phyloP scores from a whole-genome alignment of 2,888 invertebrate genomes.

The Erebia ligea region DNA sequence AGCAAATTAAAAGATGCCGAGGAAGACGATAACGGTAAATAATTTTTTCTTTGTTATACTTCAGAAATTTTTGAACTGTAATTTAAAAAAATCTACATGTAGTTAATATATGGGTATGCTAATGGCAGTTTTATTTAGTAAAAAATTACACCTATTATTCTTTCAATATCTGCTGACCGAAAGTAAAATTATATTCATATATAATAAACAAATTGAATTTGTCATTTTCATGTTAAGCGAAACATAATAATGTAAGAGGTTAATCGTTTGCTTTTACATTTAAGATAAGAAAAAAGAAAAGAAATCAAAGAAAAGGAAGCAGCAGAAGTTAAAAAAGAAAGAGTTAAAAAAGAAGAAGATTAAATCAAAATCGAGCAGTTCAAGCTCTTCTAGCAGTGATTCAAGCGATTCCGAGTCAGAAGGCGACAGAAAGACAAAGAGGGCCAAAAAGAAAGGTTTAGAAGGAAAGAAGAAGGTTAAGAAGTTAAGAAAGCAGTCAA shows the following conservation, averaged over 20 bases:
- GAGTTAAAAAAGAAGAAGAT: slow-evolving; percentile 63
- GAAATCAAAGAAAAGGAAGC: slow-evolving; percentile 64
- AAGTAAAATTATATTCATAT: too few species aligned
- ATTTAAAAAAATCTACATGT: too few species aligned
- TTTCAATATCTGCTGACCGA: too few species aligned
- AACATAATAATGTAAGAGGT: neutral
- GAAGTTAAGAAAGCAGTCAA: slow-evolving; percentile 55
- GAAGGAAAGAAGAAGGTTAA: slow-evolving; percentile 48
- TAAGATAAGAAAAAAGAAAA: slow-evolving; percentile 62
- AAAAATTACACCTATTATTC: too few species aligned
- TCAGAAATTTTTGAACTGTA: too few species aligned
- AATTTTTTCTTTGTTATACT: neutral
- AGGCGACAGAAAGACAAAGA: slow-evolving; percentile 45
- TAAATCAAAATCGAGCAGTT: slow-evolving; percentile 55
- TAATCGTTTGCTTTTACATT: slow-evolving; percentile 9
- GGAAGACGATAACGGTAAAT: slow-evolving; percentile 53
- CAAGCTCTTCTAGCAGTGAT: slow-evolving; percentile 49
- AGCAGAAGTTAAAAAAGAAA: slow-evolving; percentile 62
- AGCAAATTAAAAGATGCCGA: slow-evolving; percentile 56
- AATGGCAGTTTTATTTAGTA: too few species aligned
- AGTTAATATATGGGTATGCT: too few species aligned
- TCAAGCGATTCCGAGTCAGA: slow-evolving; percentile 49
- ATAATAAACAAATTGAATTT: too few species aligned
- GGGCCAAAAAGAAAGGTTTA: slow-evolving; percentile 45
- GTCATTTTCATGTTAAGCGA: too few species aligned